These are phyloP conservation scores for Hormiphora californensis DNA, from an alignment of 37 sponge, comb jelly and placozoan genomes.

Conservation along the genomic window DNA sequence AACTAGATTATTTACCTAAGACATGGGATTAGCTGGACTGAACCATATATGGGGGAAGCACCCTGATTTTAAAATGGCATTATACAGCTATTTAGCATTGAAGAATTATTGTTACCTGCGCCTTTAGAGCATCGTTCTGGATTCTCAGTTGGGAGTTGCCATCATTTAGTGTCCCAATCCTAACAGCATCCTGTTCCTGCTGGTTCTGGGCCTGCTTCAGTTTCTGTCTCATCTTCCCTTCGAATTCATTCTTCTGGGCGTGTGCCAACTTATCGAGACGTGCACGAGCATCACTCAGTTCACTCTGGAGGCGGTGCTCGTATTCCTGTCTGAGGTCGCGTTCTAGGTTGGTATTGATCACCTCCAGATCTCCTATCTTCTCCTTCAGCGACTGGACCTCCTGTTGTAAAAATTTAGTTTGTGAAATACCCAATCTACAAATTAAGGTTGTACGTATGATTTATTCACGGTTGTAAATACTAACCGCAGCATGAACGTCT, in stretches of 20 bases:
- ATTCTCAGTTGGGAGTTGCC: conserved; percentile 45
- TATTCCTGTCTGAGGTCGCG: conserved; percentile 37
- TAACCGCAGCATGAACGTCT: conserved; percentile 10
- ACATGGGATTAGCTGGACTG: not conserved
- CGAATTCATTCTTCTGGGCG: conserved; percentile 51
- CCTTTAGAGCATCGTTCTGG: conserved; percentile 43
- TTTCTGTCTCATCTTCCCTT: conserved; percentile 52
- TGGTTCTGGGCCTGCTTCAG: conserved; percentile 8
- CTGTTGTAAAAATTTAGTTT: not conserved
- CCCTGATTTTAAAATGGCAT: not conserved
- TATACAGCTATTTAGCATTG: not conserved
- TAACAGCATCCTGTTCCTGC: conserved; percentile 31
- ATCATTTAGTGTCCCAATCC: conserved; percentile 28
- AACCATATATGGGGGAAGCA: not conserved
- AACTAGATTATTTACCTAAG: conserved; percentile 29
- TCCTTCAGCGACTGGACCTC: conserved; percentile 42
- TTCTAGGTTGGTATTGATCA: conserved; percentile 41
- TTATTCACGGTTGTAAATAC: not conserved
- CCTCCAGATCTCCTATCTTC: conserved; percentile 40
- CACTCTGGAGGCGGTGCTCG: conserved; percentile 42
- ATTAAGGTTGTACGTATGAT: not conserved
- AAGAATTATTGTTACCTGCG: conserved; percentile 16
- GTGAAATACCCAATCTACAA: not conserved
- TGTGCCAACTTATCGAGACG: conserved; percentile 30
- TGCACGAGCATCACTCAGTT: conserved; percentile 24